These are phyloP conservation scores for Heliconius hewitsoni DNA, from an alignment of 1,140 invertebrate genomes.

Conservation along the genomic window DNA sequence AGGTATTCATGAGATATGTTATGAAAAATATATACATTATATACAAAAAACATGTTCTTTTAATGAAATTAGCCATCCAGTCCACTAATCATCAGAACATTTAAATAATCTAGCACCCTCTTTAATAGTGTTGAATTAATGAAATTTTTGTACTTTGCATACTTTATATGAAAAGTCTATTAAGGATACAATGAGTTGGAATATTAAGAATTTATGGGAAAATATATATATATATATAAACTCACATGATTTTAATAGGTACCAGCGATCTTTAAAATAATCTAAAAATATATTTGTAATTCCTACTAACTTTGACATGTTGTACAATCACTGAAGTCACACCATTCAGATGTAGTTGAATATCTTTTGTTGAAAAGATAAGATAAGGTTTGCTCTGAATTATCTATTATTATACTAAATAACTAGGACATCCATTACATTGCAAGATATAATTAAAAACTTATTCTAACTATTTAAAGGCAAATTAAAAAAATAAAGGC, in stretches of 20 bases:
- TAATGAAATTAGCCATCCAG: too few relatives aligned
- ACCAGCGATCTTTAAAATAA: constrained; percentile 58
- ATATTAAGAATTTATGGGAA: too few relatives aligned
- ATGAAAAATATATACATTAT: too few relatives aligned
- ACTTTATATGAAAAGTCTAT: too few relatives aligned
- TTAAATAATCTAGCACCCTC: too few relatives aligned
- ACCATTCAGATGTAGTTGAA: neutral
- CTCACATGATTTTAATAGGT: constrained; percentile 68
- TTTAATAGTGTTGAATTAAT: too few relatives aligned
- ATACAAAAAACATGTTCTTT: too few relatives aligned
- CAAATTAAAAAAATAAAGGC: too few relatives aligned
- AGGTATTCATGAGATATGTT: too few relatives aligned
- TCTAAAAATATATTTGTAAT: constrained; percentile 48
- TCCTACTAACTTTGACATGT: constrained; percentile 56
- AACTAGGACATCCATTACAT: neutral
- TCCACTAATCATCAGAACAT: too few relatives aligned
- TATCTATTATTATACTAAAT: constrained; percentile 4
- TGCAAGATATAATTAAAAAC: neutral
- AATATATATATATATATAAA: constrained; percentile 22
- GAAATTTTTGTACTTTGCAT: too few relatives aligned
- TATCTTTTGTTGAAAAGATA: constrained; percentile 6
- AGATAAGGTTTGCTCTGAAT: constrained; percentile 5
- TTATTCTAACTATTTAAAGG: neutral
- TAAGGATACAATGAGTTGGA: too few relatives aligned
- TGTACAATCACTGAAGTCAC: neutral